These are phyloP conservation scores for Cossypha heuglini DNA, from an alignment of 2,797 vertebrate species.

Conservation along the genomic window DNA sequence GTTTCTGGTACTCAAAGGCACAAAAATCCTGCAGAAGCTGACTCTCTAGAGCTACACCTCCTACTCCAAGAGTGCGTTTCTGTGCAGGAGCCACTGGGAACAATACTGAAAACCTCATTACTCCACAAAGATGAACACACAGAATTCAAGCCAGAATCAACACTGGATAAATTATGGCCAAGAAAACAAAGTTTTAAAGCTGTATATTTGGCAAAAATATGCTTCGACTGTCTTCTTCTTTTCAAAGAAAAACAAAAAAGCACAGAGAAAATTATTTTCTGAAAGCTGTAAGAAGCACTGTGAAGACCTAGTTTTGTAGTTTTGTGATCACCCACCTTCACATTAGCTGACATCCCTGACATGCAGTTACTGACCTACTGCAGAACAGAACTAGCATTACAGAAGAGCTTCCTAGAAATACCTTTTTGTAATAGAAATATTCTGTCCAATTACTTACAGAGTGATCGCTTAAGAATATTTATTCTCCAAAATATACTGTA, in stretches of 20 bases:
- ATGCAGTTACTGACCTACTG: neutral
- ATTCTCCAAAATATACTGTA: neutral
- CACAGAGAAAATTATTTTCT: neutral
- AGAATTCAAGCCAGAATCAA: neutral
- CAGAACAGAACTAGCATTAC: neutral
- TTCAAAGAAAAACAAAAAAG: neutral
- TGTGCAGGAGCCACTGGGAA: neutral
- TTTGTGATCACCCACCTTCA: neutral
- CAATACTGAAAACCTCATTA: neutral
- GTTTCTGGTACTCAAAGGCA: neutral
- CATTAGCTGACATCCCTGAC: neutral
- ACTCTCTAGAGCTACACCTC: neutral
- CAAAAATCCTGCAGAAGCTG: neutral
- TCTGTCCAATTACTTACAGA: neutral
- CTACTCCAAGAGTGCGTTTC: neutral
- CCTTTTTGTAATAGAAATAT: neutral
- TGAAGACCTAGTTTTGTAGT: neutral
- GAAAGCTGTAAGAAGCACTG: neutral
- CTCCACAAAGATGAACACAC: neutral
- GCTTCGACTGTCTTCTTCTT: neutral
- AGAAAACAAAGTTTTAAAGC: neutral
- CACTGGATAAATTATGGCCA: neutral
- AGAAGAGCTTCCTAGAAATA: neutral
- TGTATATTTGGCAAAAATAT: neutral
- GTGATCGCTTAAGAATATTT: neutral